phyloP scores from a whole-genome alignment of 2,797 vertebrate genomes.

The Agapornis canus region DNA sequence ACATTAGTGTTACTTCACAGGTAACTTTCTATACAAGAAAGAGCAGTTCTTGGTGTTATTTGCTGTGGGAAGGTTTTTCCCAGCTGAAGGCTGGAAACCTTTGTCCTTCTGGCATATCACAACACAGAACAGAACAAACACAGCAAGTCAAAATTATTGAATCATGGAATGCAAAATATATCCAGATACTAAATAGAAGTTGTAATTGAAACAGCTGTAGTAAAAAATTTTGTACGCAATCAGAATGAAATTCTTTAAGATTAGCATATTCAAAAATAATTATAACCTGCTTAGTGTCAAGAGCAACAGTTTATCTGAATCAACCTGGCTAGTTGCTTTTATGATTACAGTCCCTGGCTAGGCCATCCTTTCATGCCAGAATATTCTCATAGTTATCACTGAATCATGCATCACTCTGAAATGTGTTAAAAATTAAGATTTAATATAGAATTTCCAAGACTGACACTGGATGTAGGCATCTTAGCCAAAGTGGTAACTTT shows the following conservation, averaged over 20 bases:
- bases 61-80: neutral
- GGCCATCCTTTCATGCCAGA: neutral
- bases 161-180: neutral
- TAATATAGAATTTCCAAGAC: neutral
- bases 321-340: neutral
- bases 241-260: neutral
- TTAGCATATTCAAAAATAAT: neutral
- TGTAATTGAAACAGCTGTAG: neutral
- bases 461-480: neutral
- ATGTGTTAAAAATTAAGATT: neutral
- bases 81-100: neutral
- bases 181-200: rapidly evolving
- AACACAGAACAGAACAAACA: neutral
- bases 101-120: neutral
- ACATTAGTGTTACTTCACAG: neutral
- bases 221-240: neutral
- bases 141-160: neutral
- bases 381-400: neutral
- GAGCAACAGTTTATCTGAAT: neutral
- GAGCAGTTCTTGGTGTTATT: neutral
- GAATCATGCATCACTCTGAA: neutral
- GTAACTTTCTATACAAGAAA: neutral
- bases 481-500: neutral
- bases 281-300: neutral
- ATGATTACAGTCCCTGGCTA: neutral